Base-by-base conservation (phyloP, 2,888 invertebrate genomes). In the Vanessa cardui region DNA sequence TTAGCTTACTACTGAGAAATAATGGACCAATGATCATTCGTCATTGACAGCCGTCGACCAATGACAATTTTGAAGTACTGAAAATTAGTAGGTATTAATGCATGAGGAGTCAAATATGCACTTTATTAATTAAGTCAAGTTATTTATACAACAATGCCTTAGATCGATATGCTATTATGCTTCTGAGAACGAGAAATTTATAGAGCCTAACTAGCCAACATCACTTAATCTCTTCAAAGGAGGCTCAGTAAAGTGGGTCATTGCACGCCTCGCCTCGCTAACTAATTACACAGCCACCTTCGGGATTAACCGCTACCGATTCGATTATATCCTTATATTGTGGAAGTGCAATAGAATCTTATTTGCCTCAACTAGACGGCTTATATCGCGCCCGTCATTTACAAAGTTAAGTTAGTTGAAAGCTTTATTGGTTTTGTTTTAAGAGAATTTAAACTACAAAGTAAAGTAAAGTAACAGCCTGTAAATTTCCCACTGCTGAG, bases 231-330 rank as follows among this genome's bases (percentile, higher is more conserved):
- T 64, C 26, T 52, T 47, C 54, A 56, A 64, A 60, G 59, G 39
- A 33, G 59, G 39, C 39, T 56, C n/a, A 52, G 21, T 33, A 59
- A 69, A 62, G 12, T 65, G 52, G 62, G 62, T 69, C 62, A 62
- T 59, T 59, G 52, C 45, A 59, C 59, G 45, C 20, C 31, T 64
- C 58, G 58, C 26, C 45, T 46, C 45, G 64, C 52, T 45, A 45
- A 31, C 44, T 59, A 50, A 64, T 64, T 59, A 59, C 45, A 50
- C 50, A 31, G 39, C 49, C 68, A 61, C 68, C 58, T 56, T 49
- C 47, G 64, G 58, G 58, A 64, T 61, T 31, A 60, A 31, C 49
- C 33, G 58, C 18, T n/a, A 39, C 39, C 16, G 39, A 56, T 56
- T 39, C 39, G 56, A 56, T 56, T 56, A 56, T 56, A 56, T 39